Conservation (phyloP, 2,113 vertebrate genomes). For the Malurus cyaneus region DNA sequence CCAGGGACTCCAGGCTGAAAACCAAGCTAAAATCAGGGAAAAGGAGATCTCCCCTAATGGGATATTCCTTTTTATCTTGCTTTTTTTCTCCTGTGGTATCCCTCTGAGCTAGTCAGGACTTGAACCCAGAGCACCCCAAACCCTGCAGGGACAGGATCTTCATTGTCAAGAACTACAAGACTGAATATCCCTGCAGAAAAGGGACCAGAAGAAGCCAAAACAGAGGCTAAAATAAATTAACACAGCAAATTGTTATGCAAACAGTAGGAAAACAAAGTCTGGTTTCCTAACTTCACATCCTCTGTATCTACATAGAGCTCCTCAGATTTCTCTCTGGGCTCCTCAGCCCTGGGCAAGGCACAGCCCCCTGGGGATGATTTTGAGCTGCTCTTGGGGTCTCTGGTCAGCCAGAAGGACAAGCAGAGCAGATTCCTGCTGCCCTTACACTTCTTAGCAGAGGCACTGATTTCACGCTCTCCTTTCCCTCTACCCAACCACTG, state of each 20-base stretch:
- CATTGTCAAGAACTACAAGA: neutral
- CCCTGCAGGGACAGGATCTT: neutral
- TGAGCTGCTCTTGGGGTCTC: neutral
- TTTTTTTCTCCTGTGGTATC: neutral
- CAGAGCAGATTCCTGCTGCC: neutral
- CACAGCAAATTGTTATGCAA: neutral
- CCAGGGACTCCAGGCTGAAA: neutral
- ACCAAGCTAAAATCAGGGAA: neutral
- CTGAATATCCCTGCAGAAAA: neutral
- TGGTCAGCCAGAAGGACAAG: neutral
- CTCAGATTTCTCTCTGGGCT: neutral
- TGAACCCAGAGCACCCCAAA: neutral
- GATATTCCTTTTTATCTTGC: neutral
- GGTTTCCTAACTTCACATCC: neutral
- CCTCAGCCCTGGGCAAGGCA: neutral
- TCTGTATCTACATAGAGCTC: neutral
- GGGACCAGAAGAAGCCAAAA: neutral
- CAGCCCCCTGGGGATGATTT: neutral
- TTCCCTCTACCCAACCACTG: neutral
- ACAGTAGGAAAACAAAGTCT: neutral
- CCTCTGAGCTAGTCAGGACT: neutral
- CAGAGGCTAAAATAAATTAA: neutral
- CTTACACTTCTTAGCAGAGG: neutral
- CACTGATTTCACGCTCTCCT: neutral
- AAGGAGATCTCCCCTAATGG: neutral